Conservation (phyloP, 2,888 invertebrate species). For the Steinernema carpocapsae region DNA sequence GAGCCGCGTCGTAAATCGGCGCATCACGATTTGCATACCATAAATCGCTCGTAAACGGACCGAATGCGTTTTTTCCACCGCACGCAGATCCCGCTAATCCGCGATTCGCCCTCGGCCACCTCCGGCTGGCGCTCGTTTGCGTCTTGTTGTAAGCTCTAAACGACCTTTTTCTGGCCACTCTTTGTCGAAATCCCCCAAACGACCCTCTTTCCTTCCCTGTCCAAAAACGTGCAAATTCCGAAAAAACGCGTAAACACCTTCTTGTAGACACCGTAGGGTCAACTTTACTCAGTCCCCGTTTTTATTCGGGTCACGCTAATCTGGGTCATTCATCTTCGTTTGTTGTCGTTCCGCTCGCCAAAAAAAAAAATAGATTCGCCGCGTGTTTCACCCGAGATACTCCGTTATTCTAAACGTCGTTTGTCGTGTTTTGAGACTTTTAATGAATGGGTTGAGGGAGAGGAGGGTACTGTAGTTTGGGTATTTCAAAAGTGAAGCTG, state of each 20-base stretch:
- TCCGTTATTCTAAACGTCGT: not conserved
- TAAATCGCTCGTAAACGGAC: constrained; percentile 33
- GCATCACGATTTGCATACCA: constrained; percentile 33
- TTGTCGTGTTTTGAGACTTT: constrained; percentile 20
- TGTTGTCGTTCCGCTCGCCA: not conserved
- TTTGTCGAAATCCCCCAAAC: too few relatives aligned
- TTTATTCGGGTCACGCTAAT: constrained; percentile 34
- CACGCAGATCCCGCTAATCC: constrained; percentile 26
- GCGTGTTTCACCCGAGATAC: constrained; percentile 8
- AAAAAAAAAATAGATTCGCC: constrained; percentile 24
- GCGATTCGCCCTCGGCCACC: not conserved
- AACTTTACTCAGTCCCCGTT: constrained; percentile 1
- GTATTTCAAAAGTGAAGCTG: too few relatives aligned
- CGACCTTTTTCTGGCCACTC: too few relatives aligned
- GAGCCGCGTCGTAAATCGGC: constrained; percentile 31
- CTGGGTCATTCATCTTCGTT: constrained; percentile 21
- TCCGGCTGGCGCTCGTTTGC: constrained; percentile 1
- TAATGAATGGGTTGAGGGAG: not conserved
- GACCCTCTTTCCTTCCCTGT: not conserved
- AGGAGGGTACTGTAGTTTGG: too few relatives aligned
- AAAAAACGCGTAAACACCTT: not conserved
- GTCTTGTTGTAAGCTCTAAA: too few relatives aligned
- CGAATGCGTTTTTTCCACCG: constrained; percentile 30
- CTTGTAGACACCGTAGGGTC: not conserved
- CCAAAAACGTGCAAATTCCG: not conserved